Percentiles rank a stretch among this genome's conserved stretches.
Evolutionary conservation across 2,113 vertebrate genomes (phyloP).

Genomic region (Noctilio leporinus): DNA sequence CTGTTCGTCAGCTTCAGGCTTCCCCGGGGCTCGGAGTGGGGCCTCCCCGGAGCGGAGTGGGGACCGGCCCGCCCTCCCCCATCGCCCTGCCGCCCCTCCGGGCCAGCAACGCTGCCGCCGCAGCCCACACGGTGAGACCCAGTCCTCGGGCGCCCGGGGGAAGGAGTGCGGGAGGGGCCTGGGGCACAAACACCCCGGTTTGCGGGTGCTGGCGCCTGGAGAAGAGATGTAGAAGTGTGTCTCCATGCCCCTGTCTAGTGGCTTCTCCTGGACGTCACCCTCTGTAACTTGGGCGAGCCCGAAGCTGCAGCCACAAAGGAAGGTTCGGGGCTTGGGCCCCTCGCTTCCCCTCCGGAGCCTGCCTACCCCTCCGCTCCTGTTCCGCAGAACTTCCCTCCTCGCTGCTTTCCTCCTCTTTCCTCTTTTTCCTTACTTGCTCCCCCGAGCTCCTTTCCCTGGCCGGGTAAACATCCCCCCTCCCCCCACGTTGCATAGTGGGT

Average conservation of each 20-base stretch:
- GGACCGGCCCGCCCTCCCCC: slow-evolving; percentile 81
- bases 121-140: slow-evolving; percentile 66
- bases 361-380: slow-evolving; percentile 25
- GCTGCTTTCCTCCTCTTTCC: not conserved
- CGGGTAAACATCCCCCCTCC: slow-evolving; percentile 24
- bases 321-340: slow-evolving; percentile 45
- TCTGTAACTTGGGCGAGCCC: slow-evolving; percentile 11
- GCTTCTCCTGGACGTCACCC: not conserved
- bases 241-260: not conserved
- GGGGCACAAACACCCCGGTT: not conserved
- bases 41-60: slow-evolving; percentile 81
- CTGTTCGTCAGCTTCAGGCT: slow-evolving; percentile 76
- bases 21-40: slow-evolving; percentile 79
- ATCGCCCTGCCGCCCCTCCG: slow-evolving; percentile 87
- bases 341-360: slow-evolving; percentile 40
- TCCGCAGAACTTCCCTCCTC: slow-evolving; percentile 54
- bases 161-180: not conserved
- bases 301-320: slow-evolving; percentile 61
- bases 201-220: not conserved
- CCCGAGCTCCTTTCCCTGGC: not conserved
- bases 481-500: slow-evolving; percentile 26
- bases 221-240: not conserved
- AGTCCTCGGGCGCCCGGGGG: not conserved
- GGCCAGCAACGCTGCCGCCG: slow-evolving; percentile 79
- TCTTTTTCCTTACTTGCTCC: not conserved